Evolutionary conservation across 1,140 invertebrate genomes (phyloP), one percentile per base, ranked within the genome.

Genomic region (Trypoxylus dichotomus): DNA sequence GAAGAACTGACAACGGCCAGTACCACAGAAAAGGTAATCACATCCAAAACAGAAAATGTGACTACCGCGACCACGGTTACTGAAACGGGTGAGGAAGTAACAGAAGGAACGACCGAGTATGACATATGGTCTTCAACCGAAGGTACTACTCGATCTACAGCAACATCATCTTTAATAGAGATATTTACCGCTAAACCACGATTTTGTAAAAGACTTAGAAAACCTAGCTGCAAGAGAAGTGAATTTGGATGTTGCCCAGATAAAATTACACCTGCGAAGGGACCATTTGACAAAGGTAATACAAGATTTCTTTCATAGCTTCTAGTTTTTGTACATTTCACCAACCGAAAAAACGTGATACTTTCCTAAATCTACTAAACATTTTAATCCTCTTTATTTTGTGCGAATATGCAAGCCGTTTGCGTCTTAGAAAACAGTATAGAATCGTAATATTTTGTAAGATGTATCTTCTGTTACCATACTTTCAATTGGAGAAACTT

Each of bases 201-300:
- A 47, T 91, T 91, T 83, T 94, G 93, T 81, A 93, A 91, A 81
- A 84, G 87, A 0, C 89, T 87, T 79, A 90, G 89, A 77, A 87
- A 86, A 77, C 86, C 89, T 43, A 87, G 88, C 68, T 98, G 96
- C 82, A 88, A 90, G 19, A 90, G 89, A 25, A 90, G 92, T 13
- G 86, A 91, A 79, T 97, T 93, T 84, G 96, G 96, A 13, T 98
- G 97, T 84, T 98, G 97, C 86, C 93, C 92, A 19, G 97, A 98
- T 85, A 93, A 92, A 19, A 90, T 92, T 78, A 96, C 95, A 5
- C 83, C 90, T 5, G 96, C 97, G 27, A 86, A 90, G 82, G 97
- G 97, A 83, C 94, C 95, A 29, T 97, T 97, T 81, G 91, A 92
- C 78, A 90, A 93, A 89, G 96, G 92, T 89, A 83, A 78, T 24